These are phyloP conservation scores for Lichenostomus cassidix DNA, from an alignment of 2,113 vertebrate species.

Conservation along the genomic window DNA sequence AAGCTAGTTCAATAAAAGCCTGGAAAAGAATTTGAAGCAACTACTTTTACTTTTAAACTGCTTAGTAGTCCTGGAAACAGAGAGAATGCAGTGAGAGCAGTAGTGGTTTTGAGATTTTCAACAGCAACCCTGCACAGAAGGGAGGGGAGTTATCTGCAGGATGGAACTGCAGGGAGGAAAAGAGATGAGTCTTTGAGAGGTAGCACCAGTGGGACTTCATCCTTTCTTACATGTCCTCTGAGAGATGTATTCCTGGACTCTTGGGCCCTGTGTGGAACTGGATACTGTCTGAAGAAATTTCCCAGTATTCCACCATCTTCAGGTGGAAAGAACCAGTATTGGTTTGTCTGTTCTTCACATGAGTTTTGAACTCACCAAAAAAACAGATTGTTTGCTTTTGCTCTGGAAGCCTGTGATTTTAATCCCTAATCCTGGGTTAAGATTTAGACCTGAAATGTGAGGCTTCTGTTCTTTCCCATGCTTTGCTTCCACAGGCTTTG, in stretches of 20 bases:
- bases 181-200: neutral
- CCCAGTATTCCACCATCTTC: neutral
- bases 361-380: neutral
- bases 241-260: neutral
- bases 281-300: neutral
- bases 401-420: neutral
- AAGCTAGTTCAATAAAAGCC: neutral
- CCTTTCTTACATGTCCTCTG: neutral
- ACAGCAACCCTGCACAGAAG: neutral
- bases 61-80: neutral
- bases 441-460: neutral
- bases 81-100: neutral
- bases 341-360: neutral
- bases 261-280: neutral
- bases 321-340: neutral
- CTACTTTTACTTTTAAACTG: neutral
- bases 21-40: neutral
- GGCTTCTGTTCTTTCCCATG: neutral
- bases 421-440: neutral
- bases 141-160: neutral
- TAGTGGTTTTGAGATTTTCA: neutral
- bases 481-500: fast-evolving
- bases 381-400: neutral
- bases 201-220: neutral
- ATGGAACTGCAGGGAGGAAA: neutral